A percentile compares a stretch with the other conserved stretches of the same genome.
Conservation (phyloP, 1,140 invertebrate genomes). For the Cyphomyrmex costatus region DNA sequence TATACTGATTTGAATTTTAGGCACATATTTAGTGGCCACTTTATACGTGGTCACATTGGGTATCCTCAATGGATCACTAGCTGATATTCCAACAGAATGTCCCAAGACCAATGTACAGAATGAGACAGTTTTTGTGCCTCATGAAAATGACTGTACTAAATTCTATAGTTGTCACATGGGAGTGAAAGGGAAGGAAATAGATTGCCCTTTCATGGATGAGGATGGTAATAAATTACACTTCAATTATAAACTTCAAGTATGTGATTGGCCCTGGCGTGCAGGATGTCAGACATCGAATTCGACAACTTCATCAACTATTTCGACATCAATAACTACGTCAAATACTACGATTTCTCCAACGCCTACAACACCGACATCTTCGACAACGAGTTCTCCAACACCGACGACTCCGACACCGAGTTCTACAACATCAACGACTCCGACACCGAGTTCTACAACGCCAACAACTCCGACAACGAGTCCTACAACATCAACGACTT, state of each 20-base stretch:
- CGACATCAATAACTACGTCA: background rate
- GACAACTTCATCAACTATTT: background rate
- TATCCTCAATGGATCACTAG: background rate
- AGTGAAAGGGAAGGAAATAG: background rate
- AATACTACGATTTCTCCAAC: background rate
- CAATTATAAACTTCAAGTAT: slow-evolving; percentile 77
- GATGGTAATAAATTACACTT: slow-evolving; percentile 79
- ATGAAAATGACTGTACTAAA: slow-evolving; percentile 74
- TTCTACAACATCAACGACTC: no score
- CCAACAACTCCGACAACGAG: slow-evolving; percentile 85
- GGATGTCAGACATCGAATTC: slow-evolving; percentile 53
- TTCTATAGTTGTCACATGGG: slow-evolving; percentile 79
- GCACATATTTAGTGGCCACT: background rate
- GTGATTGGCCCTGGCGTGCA: slow-evolving; percentile 77
- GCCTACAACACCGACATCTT: background rate
- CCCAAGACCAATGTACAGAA: background rate
- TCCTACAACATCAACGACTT: slow-evolving; percentile 78
- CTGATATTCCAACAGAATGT: slow-evolving; percentile 49
- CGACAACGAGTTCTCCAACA: background rate
- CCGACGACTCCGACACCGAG: background rate
- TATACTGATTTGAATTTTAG: slow-evolving; percentile 16
- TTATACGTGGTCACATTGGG: background rate
- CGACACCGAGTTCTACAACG: no score
- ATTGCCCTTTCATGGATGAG: slow-evolving; percentile 58
- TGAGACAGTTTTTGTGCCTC: slow-evolving; percentile 57